Evolutionary conservation across 2,888 invertebrate species (phyloP).

Genomic region (Trisateles emortualis): DNA sequence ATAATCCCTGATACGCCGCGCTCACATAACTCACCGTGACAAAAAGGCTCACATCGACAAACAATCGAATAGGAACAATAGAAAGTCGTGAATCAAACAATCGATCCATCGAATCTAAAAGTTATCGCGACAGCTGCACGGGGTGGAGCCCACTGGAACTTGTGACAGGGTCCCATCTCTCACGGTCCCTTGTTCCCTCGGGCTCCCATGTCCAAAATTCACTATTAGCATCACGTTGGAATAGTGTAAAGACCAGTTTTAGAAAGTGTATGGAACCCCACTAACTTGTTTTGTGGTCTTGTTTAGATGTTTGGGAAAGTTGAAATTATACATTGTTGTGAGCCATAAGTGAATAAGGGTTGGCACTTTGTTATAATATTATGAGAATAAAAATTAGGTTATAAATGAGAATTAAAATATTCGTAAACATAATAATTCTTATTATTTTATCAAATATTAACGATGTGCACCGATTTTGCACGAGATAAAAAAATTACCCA

Average conservation of each 20-base stretch:
- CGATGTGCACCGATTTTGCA: too few species aligned
- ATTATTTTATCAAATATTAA: too few species aligned
- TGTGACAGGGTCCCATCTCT: constrained; percentile 71
- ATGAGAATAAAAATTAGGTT: too few species aligned
- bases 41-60: constrained; percentile 56
- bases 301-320: constrained; percentile 20
- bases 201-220: constrained; percentile 50
- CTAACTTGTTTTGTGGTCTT: constrained; percentile 20
- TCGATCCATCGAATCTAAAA: constrained; percentile 73
- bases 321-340: neutral
- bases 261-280: constrained; percentile 27
- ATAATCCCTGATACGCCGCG: constrained; percentile 50
- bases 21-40: constrained; percentile 51
- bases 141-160: constrained; percentile 57
- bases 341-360: neutral
- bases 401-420: too few species aligned
- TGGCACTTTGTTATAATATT: neutral
- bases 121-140: constrained; percentile 79
- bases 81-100: constrained; percentile 76
- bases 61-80: constrained; percentile 75
- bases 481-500: too few species aligned
- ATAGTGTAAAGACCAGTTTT: constrained; percentile 53
- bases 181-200: constrained; percentile 70
- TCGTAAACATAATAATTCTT: too few species aligned
- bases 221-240: constrained; percentile 48